A percentile compares a stretch with the other conserved stretches of the same genome.
These are phyloP conservation scores for Subanguina moxae DNA, from an alignment of 1,140 invertebrate species.

Conservation along the genomic window DNA sequence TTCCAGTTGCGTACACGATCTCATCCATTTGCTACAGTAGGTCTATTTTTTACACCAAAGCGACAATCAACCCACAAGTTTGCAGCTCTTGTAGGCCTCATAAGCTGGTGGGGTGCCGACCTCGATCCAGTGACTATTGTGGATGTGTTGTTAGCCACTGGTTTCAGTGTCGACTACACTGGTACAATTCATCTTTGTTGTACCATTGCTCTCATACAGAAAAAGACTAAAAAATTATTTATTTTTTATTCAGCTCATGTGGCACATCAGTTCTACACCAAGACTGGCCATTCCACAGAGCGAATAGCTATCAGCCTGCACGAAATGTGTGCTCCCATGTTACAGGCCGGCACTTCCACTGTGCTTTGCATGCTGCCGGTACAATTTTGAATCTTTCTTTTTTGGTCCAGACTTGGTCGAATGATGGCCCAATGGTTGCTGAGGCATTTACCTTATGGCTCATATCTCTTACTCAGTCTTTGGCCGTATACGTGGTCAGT, in stretches of 20 bases:
- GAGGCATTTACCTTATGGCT: no score
- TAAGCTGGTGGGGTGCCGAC: constrained; percentile 58
- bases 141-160: constrained; percentile 56
- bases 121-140: constrained; percentile 52
- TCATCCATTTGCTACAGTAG: constrained; percentile 56
- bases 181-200: not conserved
- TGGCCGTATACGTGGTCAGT: no score
- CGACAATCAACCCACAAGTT: constrained; percentile 24
- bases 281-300: constrained; percentile 33
- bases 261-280: constrained; percentile 54
- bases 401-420: constrained; percentile 29
- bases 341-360: constrained; percentile 32
- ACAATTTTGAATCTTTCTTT: no score
- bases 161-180: constrained; percentile 56
- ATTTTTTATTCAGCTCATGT: constrained; percentile 56
- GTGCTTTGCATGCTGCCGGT: not conserved
- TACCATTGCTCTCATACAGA: not conserved
- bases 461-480: no score
- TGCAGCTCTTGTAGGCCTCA: constrained; percentile 52
- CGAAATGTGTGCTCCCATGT: constrained; percentile 56
- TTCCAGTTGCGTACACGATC: constrained; percentile 43
- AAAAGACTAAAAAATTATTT: not conserved
- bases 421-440: no score
- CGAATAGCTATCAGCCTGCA: constrained; percentile 32
- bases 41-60: not conserved